A percentile compares a stretch with the other conserved stretches of the same genome.
These are phyloP conservation scores for Melanogrammus aeglefinus DNA, from an alignment of 2,797 vertebrate genomes.

Conservation along the genomic window DNA sequence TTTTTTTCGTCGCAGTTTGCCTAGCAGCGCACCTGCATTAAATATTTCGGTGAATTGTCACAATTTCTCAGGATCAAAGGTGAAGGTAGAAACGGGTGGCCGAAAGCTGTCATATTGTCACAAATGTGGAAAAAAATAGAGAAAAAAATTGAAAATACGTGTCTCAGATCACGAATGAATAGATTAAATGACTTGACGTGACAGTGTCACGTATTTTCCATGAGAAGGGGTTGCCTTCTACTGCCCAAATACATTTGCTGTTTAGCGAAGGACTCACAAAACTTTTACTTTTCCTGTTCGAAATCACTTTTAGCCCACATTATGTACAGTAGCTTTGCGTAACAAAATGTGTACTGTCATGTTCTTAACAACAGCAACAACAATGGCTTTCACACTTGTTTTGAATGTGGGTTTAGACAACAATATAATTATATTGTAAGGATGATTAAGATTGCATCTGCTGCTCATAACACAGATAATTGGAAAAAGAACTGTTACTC, in stretches of 20 bases:
- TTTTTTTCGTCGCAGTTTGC: no score
- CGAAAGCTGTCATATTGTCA: no score
- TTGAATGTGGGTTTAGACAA: not conserved
- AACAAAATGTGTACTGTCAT: not conserved
- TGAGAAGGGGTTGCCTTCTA: not conserved
- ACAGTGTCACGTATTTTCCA: no score
- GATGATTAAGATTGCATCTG: constrained; percentile 1
- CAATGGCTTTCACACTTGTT: not conserved
- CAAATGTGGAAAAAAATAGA: no score
- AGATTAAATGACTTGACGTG: no score
- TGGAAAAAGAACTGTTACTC: not conserved
- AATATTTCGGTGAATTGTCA: no score
- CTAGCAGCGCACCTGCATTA: no score
- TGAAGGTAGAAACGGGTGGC: no score
- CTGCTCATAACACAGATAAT: not conserved
- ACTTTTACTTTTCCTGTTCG: not conserved
- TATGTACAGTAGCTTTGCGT: not conserved
- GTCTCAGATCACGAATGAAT: no score
- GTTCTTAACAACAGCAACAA: not conserved
- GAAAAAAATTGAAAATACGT: no score
- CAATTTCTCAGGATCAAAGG: no score
- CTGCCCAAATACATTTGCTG: not conserved
- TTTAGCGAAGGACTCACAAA: not conserved
- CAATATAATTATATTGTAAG: not conserved
- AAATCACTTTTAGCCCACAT: not conserved